Conservation (phyloP, 2,888 invertebrate genomes). For the Rhamnusium bicolor region DNA sequence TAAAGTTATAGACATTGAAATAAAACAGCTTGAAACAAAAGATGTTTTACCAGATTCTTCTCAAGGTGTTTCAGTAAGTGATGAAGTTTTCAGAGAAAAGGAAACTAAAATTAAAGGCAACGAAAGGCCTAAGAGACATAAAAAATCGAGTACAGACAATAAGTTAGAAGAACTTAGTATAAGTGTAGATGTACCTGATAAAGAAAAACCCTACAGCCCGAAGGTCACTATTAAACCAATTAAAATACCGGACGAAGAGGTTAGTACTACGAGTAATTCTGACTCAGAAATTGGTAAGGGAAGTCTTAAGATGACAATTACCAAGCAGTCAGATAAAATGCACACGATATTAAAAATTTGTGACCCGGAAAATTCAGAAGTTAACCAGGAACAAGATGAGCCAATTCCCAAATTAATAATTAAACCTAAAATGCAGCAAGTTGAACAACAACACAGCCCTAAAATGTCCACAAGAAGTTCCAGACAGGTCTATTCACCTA, state of each 20-base stretch:
- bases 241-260: constrained; percentile 60
- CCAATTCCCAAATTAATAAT: constrained; percentile 65
- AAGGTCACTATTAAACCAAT: constrained; percentile 71
- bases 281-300: constrained; percentile 58
- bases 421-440: constrained; percentile 59
- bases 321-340: constrained; percentile 67
- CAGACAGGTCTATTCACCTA: constrained; percentile 54
- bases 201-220: constrained; percentile 62
- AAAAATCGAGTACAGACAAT: constrained; percentile 37
- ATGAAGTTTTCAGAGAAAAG: constrained; percentile 30
- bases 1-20: constrained; percentile 1
- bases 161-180: constrained; percentile 52
- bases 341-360: constrained; percentile 69
- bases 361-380: constrained; percentile 60
- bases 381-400: constrained; percentile 53
- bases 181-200: constrained; percentile 59
- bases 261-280: constrained; percentile 52
- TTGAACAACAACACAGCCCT: constrained; percentile 67
- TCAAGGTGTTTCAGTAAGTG: constrained; percentile 13
- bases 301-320: constrained; percentile 68
- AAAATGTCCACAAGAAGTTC: constrained; percentile 69
- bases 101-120: constrained; percentile 22
- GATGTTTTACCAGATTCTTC: constrained; percentile 29
- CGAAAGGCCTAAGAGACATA: constrained; percentile 45
- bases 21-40: background rate